Evolutionary conservation across 2,888 invertebrate genomes (phyloP).

Genomic region (Escarpia spicata): DNA sequence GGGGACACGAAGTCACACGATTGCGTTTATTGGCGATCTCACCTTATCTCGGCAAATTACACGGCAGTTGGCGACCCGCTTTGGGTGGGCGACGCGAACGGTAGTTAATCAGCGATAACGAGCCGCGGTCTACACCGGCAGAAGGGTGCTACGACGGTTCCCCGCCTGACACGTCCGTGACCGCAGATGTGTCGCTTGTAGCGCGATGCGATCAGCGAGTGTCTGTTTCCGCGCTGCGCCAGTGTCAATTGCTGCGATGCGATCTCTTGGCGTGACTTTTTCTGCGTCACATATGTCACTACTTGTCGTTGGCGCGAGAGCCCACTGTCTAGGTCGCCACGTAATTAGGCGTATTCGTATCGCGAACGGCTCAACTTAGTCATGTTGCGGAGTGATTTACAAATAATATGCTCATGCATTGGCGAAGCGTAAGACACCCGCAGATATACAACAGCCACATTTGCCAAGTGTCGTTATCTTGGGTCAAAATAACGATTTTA

Average conservation of each 20-base stretch:
- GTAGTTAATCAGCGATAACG: not conserved
- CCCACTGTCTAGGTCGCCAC: not conserved
- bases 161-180: not conserved
- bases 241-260: conserved; percentile 16
- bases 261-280: not conserved
- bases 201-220: not conserved
- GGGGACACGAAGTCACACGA: not conserved
- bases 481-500: conserved; percentile 3
- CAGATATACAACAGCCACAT: not conserved
- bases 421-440: not conserved
- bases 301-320: not conserved
- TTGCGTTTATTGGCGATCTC: not conserved
- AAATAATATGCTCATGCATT: not conserved
- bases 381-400: conserved; percentile 5
- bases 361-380: not conserved
- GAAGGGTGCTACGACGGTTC: not conserved
- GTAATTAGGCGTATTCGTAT: not conserved
- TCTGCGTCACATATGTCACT: not conserved
- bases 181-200: not conserved
- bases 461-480: not conserved
- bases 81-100: not conserved
- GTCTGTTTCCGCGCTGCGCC: not conserved
- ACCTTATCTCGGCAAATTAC: conserved; percentile 16
- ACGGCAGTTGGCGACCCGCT: conserved; percentile 16
- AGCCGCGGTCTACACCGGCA: not conserved